Conservation (phyloP, 1,140 invertebrate species). For the Drosophila nigrodunni region DNA sequence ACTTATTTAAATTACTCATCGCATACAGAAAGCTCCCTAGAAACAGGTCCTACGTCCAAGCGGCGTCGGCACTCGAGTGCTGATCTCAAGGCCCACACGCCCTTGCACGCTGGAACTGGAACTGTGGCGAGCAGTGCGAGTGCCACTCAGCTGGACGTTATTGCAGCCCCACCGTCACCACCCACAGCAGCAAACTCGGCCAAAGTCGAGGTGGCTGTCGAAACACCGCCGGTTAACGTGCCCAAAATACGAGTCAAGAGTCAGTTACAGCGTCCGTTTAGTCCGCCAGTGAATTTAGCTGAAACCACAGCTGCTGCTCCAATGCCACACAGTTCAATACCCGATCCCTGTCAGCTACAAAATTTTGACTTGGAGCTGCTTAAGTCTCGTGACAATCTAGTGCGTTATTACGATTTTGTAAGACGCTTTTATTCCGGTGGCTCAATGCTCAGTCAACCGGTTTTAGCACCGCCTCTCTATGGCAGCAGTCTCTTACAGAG, state of each 20-base stretch:
- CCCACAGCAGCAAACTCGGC: conserved; percentile 14
- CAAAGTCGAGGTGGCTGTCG: conserved; percentile 25
- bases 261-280: conserved; percentile 73
- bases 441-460: conserved; percentile 63
- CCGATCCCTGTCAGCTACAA: conserved; percentile 16
- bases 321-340: conserved; percentile 1
- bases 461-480: conserved; percentile 74
- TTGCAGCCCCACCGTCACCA: conserved; percentile 8
- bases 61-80: conserved; percentile 73
- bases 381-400: conserved; percentile 76
- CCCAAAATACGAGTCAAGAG: conserved; percentile 77
- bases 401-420: conserved; percentile 82
- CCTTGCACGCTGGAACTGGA: conserved; percentile 10
- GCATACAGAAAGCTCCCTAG: conserved; percentile 80
- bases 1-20: conserved; percentile 77
- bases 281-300: conserved; percentile 45
- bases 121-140: conserved; percentile 38
- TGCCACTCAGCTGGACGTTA: conserved; percentile 52
- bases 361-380: conserved; percentile 66
- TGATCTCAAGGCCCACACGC: conserved; percentile 56
- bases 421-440: conserved; percentile 73
- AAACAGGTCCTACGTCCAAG: conserved; percentile 72
- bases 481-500: conserved; percentile 74
- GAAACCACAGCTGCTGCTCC: background rate
- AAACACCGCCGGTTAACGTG: conserved; percentile 49